Conservation (phyloP, 2,113 vertebrate genomes). For the Corythaixoides concolor region DNA sequence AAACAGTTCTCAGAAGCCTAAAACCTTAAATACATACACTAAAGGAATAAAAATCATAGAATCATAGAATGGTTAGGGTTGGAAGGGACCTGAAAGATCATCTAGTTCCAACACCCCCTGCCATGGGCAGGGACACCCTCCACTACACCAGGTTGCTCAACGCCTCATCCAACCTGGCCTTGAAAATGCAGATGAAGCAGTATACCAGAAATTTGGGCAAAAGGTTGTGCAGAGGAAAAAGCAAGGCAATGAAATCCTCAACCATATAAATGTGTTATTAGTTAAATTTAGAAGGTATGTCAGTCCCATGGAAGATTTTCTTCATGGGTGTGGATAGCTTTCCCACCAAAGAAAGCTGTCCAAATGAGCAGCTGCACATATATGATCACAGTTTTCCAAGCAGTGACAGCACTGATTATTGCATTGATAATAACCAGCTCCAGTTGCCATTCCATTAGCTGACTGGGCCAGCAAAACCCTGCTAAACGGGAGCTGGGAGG, state of each 20-base stretch:
- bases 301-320: neutral
- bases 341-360: neutral
- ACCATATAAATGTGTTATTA: neutral
- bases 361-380: slow-evolving; percentile 6
- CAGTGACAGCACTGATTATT: neutral
- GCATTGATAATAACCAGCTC: neutral
- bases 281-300: neutral
- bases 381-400: neutral
- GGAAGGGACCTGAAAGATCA: too few relatives aligned
- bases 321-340: neutral
- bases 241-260: neutral
- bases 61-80: too few relatives aligned
- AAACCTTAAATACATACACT: neutral
- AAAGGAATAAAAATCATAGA: neutral
- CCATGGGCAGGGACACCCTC: too few relatives aligned
- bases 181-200: neutral
- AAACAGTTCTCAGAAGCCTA: neutral
- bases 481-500: neutral
- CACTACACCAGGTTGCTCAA: too few relatives aligned
- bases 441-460: neutral
- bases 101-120: too few relatives aligned
- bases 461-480: neutral
- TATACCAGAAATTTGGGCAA: neutral
- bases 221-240: neutral
- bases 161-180: too few relatives aligned